phyloP scores from a whole-genome alignment of 2,797 vertebrate genomes.

The Periparus ater region DNA sequence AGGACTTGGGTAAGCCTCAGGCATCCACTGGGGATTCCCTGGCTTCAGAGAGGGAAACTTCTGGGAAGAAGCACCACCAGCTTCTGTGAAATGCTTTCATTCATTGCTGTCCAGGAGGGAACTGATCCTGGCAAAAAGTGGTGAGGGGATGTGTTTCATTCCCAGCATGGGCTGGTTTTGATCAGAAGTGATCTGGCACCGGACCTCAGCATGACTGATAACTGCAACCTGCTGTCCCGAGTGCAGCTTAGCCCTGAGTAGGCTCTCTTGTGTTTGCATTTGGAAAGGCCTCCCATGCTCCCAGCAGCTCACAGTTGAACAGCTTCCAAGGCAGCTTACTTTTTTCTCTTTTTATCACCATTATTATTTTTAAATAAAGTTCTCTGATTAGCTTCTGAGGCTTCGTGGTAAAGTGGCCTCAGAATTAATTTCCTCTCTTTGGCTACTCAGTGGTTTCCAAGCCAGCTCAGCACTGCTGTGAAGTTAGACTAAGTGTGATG shows the following conservation, averaged over 20 bases:
- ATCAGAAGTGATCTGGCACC: not conserved
- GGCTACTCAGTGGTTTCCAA: not conserved
- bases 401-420: not conserved
- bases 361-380: conserved; percentile 70
- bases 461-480: not conserved
- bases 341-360: conserved; percentile 16
- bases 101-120: not conserved
- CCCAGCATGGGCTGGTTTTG: conserved; percentile 49
- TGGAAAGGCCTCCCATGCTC: conserved; percentile 23
- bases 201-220: not conserved
- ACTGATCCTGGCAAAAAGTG: conserved; percentile 2
- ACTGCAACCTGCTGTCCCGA: not conserved
- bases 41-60: not conserved
- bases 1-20: not conserved
- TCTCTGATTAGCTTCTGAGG: conserved; percentile 46
- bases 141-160: not conserved
- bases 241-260: not conserved
- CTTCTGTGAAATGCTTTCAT: conserved; percentile 39
- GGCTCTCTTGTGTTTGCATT: conserved; percentile 2
- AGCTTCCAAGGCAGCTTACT: conserved; percentile 17
- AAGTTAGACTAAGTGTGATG: not conserved
- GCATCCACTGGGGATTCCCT: not conserved
- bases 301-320: not conserved
- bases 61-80: conserved; percentile 11
- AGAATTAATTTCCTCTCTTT: conserved; percentile 58